Base-by-base conservation (phyloP, 2,888 invertebrate genomes). In the Hypomecis punctinalis region DNA sequence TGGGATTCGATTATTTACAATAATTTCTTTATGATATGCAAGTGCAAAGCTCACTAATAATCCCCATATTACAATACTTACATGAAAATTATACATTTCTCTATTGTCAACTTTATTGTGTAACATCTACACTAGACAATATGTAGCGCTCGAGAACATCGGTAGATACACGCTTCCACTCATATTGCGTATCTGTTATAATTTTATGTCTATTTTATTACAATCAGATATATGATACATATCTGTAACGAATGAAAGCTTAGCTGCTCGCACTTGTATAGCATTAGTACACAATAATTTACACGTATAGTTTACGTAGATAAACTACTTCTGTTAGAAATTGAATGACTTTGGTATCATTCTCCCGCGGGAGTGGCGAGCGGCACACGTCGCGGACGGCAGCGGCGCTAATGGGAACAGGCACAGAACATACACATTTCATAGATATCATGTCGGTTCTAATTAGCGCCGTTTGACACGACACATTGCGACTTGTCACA, bases 11-110 rank as follows among this genome's bases (percentile, higher is more conserved):
- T 78, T 91, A 91, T 91, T 89, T 91, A 91, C 91, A 92, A 77
- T 62, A 68, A 56, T 81, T 83, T 68, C 68, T 75, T 79, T 84
- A 90, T 93, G 93, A 93, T 93, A 93, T 93, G 93, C 93, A 92
- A 93, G 91, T 91, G 93, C 93, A 91, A 92, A 93, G 93, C 93
- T 93, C 93, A 90, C 93, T 93, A 92, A 91, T 89, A 85, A 87
- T 84, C 84, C 67, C 67, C 68, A 69, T 68, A 73, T 62, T 67
- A 81, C 87, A 67, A 81, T 88, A 67, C 67, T 72, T 84, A 83
- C 79, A 82, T 76, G 80, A 80, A 73, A 73, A 65, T 76, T 70
- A 71, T 81, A 80, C 74, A 76, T 76, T 76, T 61, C 75, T 76
- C 84, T 85, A 83, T 85, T 83, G 85, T 85, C 85, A 78, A 77